These are phyloP conservation scores for Venusia cambrica DNA, from an alignment of 2,888 invertebrate genomes.

Conservation along the genomic window DNA sequence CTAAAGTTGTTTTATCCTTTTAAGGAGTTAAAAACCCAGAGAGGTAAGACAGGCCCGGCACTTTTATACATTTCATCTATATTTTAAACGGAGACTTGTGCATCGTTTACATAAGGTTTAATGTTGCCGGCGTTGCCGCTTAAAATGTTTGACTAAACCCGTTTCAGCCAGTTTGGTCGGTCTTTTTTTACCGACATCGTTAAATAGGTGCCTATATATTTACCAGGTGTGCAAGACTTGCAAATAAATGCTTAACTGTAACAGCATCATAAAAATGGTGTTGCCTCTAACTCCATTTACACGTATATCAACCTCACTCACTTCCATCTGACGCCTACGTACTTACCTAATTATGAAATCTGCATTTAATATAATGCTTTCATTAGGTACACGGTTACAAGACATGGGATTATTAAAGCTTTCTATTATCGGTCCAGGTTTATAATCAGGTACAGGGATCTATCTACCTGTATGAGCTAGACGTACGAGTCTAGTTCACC, in stretches of 20 bases:
- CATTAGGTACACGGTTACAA: no score
- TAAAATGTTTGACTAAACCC: slow-evolving; percentile 46
- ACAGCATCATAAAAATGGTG: slow-evolving; percentile 2
- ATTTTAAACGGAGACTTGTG: slow-evolving; percentile 56
- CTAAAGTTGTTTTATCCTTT: slow-evolving; percentile 69
- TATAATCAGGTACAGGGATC: no score
- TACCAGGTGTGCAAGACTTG: slow-evolving; percentile 33
- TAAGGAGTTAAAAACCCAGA: slow-evolving; percentile 66
- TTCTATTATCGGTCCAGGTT: no score
- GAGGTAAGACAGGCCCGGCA: slow-evolving; percentile 48
- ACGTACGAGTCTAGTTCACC: no score
- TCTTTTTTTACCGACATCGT: slow-evolving; percentile 44
- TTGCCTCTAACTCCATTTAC: no score
- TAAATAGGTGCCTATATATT: no score
- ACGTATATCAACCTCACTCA: no score
- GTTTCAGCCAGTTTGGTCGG: slow-evolving; percentile 57
- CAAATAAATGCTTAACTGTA: slow-evolving; percentile 14
- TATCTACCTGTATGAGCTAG: no score
- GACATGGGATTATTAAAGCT: no score
- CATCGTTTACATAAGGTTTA: slow-evolving; percentile 53
- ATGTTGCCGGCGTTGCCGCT: slow-evolving; percentile 42
- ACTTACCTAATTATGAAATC: no score
- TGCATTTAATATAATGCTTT: no score
- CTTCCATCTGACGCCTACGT: no score
- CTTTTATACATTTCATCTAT: slow-evolving; percentile 42